A percentile compares a stretch with the other conserved stretches of the same genome.
Conservation (phyloP, 2,888 invertebrate species). For the Lathronympha strigana region DNA sequence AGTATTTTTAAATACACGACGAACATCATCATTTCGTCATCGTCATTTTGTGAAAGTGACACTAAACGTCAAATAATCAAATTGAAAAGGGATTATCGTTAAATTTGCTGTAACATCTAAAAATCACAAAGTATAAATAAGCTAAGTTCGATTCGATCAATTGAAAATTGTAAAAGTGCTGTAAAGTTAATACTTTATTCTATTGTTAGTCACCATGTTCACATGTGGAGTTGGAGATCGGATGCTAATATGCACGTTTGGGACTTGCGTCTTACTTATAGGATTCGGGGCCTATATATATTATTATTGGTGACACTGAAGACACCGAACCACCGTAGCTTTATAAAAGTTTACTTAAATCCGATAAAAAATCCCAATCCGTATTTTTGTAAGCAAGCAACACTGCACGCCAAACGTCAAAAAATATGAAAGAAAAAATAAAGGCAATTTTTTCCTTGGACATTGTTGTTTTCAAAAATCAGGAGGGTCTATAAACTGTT, state of each 20-base stretch:
- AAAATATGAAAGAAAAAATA: slow-evolving; percentile 42
- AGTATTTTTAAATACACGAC: too few relatives aligned
- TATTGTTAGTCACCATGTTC: background rate
- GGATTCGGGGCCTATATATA: background rate
- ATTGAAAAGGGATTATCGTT: background rate
- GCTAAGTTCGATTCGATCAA: too few relatives aligned
- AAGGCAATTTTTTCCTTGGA: slow-evolving; percentile 26
- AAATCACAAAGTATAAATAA: too few relatives aligned
- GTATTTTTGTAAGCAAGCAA: slow-evolving; percentile 43
- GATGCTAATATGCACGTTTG: background rate
- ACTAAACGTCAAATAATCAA: too few relatives aligned
- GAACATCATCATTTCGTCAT: too few relatives aligned
- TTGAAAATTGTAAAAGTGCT: background rate
- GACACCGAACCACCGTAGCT: too few relatives aligned
- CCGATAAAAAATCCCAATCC: background rate
- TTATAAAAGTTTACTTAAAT: background rate
- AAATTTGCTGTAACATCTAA: too few relatives aligned
- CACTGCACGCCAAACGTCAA: slow-evolving; percentile 47
- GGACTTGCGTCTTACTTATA: background rate
- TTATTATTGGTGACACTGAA: background rate
- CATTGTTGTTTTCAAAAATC: slow-evolving; percentile 23
- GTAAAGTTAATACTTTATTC: background rate
- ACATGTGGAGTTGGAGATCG: background rate
- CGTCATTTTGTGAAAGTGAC: too few relatives aligned
- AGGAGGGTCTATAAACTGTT: slow-evolving; percentile 4